Evolutionary conservation across 2,888 invertebrate genomes (phyloP).

Genomic region (Blomia tropicalis): DNA sequence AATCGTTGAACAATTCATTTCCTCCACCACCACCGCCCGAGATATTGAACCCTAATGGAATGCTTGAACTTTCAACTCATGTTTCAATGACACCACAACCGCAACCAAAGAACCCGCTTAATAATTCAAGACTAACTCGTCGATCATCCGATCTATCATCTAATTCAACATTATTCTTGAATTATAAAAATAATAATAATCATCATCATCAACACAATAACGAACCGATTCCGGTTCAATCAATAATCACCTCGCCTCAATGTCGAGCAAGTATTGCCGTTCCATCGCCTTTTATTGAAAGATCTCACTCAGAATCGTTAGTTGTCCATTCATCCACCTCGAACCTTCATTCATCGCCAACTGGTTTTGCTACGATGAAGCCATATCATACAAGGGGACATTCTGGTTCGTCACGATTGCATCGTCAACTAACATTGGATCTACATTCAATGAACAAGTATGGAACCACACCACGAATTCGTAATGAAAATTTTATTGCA

Average conservation of each 20-base stretch:
- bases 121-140: not conserved
- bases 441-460: constrained; percentile 3
- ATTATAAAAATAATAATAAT: not conserved
- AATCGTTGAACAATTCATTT: not conserved
- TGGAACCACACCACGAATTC: constrained; percentile 13
- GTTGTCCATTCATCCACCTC: not conserved
- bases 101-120: not conserved
- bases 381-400: not conserved
- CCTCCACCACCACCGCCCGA: not conserved
- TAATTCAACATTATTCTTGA: not conserved
- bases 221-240: not conserved
- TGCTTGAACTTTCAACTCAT: not conserved
- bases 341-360: not conserved
- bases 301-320: not conserved
- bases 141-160: not conserved
- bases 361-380: not conserved
- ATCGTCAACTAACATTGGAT: constrained; percentile 2
- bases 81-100: constrained; percentile 5
- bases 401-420: not conserved
- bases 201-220: not conserved
- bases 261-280: not conserved
- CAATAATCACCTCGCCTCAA: not conserved
- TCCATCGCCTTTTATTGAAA: not conserved
- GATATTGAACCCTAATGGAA: not conserved
- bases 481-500: not conserved